Base-by-base conservation (phyloP, 1,140 invertebrate species). In the Hyposmocoma kahamanoa region DNA sequence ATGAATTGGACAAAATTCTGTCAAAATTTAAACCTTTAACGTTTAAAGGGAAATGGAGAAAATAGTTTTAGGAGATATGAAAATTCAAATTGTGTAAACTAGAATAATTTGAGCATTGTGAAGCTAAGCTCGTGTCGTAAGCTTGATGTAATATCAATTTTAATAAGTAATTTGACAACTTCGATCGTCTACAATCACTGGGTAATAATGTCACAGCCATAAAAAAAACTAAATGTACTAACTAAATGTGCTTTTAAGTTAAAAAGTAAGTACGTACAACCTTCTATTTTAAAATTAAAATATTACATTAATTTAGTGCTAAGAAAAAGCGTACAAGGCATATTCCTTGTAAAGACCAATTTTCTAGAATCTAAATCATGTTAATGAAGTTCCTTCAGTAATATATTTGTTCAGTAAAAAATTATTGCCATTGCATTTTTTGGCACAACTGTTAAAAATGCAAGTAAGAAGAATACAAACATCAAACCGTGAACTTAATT, bases 91-190 rank as follows among this genome's bases (percentile, higher is more conserved):
- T 15, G 38, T 47, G 42, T 47, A 50, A 59, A 56, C 48, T 30
- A 48, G 55, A 53, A 52, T 52, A 56, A 21, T 36, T 64, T 67
- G 65, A 67, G 65, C 65, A 67, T 62, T 55, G 48, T 55, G 52
- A 60, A 67, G 65, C 65, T 67, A 67, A 67, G 65, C 65, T 67
- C 65, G 56, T 61, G 61, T 59, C 43, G 43, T 53, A 22, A 57
- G 59, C 54, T 66, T 62, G 36, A 48, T 49, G 48, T 56, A 62
- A 47, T 59, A 59, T 41, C 38, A 20, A 60, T 62, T 59, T 63
- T 53, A 58, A 47, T 58, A 43, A 56, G 39, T 55, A 53, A 57
- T 60, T 55, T 55, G 49, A 55, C 52, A 45, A n/a, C 17, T 36
- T 28, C 2, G 17, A 34, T 47, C 20, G 41, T 45, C 28, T 47